Percentiles rank a stretch among this genome's conserved stretches.
phyloP scores from a whole-genome alignment of 37 sponge, comb jelly and placozoan species.

The Diacarnus erythraeanus region DNA sequence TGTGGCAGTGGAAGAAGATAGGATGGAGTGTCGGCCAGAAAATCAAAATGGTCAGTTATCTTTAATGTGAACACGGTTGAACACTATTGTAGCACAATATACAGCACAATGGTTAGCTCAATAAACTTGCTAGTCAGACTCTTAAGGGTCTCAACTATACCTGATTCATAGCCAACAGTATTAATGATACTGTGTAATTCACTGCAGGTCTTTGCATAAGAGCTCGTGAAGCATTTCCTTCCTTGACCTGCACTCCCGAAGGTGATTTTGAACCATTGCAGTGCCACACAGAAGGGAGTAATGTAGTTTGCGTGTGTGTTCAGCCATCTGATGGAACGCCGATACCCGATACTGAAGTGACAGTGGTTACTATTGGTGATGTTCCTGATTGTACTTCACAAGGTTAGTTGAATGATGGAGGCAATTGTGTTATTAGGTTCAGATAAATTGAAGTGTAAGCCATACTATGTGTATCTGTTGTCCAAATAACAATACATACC shows the following conservation, averaged over 20 bases:
- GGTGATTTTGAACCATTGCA: conserved; percentile 13
- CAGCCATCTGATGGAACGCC: conserved; percentile 4
- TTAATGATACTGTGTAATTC: not conserved
- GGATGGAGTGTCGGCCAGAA: conserved; percentile 19
- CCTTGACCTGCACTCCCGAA: not conserved
- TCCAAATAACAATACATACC: too few species aligned
- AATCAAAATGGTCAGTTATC: conserved; percentile 9
- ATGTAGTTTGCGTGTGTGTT: conserved; percentile 2
- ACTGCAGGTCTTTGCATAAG: conserved; percentile 7
- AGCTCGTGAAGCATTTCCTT: not conserved
- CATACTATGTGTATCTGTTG: too few species aligned
- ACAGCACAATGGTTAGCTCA: too few species aligned
- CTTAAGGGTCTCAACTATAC: too few species aligned
- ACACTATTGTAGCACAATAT: too few species aligned
- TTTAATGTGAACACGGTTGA: too few species aligned
- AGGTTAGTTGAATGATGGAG: too few species aligned
- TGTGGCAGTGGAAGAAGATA: not conserved
- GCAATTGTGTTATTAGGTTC: too few species aligned
- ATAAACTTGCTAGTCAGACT: too few species aligned
- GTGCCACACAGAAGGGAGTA: not conserved
- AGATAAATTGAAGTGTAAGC: too few species aligned
- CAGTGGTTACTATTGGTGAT: not conserved
- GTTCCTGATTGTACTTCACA: not conserved
- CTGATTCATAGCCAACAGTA: not conserved
- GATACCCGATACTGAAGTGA: conserved; percentile 14